These are phyloP conservation scores for Cynoglossus semilaevis DNA, from an alignment of 2,113 vertebrate genomes.

Conservation along the genomic window DNA sequence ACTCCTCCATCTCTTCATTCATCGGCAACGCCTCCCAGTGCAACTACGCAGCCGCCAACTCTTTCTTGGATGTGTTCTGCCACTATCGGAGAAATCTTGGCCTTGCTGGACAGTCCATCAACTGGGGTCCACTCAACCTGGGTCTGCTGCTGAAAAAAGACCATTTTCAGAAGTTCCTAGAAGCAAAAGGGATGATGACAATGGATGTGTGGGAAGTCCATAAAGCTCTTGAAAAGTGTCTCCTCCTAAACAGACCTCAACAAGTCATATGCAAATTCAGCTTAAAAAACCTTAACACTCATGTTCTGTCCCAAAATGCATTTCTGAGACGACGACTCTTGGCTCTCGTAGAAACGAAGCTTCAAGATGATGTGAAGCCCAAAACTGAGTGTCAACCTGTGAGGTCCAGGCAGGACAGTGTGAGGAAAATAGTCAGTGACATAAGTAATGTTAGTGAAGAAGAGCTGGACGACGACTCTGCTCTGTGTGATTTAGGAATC, in stretches of 20 bases:
- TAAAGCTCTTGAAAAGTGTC: conserved; percentile 73
- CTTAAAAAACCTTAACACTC: conserved; percentile 65
- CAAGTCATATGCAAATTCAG: conserved; percentile 81
- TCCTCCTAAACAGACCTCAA: conserved; percentile 76
- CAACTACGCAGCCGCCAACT: conserved; percentile 89
- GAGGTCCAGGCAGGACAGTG: conserved; percentile 61
- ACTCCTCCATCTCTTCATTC: conserved; percentile 84
- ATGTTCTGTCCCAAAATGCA: conserved; percentile 67
- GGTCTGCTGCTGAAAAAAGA: conserved; percentile 78
- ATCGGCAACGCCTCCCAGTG: conserved; percentile 81
- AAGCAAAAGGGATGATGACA: conserved; percentile 77
- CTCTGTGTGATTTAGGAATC: conserved; percentile 76
- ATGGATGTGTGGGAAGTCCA: conserved; percentile 78
- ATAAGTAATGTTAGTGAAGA: conserved; percentile 52
- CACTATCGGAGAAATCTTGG: conserved; percentile 82
- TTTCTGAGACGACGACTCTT: conserved; percentile 74
- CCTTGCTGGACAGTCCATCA: conserved; percentile 83
- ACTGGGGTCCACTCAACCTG: conserved; percentile 85
- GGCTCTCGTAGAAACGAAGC: conserved; percentile 64
- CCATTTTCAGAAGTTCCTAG: conserved; percentile 76
- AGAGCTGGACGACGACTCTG: conserved; percentile 70
- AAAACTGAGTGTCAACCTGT: conserved; percentile 24
- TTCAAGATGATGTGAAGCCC: conserved; percentile 19
- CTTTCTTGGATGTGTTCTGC: conserved; percentile 83
- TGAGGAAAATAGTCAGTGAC: conserved; percentile 72